Conservation (phyloP, 2,797 vertebrate genomes). For the Halcyon leucocephala region DNA sequence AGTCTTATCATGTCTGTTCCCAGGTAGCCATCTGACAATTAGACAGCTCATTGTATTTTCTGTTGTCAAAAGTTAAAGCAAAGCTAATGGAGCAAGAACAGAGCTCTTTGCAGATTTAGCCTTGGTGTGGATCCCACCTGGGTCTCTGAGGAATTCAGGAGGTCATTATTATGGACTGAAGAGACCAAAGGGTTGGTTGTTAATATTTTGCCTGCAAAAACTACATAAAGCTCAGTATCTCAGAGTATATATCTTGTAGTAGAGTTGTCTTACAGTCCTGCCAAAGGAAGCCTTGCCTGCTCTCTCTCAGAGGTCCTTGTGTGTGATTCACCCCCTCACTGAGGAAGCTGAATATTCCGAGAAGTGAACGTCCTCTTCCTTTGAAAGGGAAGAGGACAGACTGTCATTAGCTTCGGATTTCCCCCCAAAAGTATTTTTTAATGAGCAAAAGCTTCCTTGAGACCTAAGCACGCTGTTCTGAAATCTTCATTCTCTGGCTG, state of each 20-base stretch:
- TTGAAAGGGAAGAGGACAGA: neutral
- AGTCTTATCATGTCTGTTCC: neutral
- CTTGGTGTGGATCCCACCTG: neutral
- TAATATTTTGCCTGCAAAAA: neutral
- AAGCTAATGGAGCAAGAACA: neutral
- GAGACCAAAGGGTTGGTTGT: neutral
- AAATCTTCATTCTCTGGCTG: neutral
- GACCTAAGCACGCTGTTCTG: neutral
- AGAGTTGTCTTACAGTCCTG: neutral
- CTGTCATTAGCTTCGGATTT: neutral
- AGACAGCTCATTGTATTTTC: neutral
- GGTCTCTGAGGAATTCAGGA: neutral
- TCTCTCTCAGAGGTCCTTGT: neutral
- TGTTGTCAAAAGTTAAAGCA: neutral
- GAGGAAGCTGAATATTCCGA: neutral
- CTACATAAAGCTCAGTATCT: neutral
- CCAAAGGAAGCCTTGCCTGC: neutral
- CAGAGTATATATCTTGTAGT: neutral
- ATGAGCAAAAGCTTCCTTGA: neutral
- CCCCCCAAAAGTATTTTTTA: neutral
- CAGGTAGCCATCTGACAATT: neutral
- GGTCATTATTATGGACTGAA: neutral
- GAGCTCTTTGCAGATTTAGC: neutral
- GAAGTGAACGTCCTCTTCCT: neutral
- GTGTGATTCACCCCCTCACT: neutral